Evolutionary conservation across 1,140 invertebrate genomes (phyloP), one percentile per base, ranked within the genome.

Genomic region (Eumaeus atala): DNA sequence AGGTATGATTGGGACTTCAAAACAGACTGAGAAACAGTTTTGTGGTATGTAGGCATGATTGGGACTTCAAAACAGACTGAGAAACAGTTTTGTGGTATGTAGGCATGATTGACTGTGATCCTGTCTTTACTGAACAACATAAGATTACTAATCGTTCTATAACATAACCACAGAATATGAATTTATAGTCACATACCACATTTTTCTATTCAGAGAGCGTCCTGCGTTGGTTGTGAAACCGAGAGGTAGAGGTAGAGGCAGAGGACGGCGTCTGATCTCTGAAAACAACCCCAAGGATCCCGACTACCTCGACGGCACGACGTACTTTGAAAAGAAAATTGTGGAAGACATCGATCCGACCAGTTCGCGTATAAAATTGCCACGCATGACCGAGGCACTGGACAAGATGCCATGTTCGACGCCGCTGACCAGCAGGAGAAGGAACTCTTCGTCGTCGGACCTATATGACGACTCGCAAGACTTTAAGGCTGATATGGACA

Each of bases 321-420:
- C 65, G 1, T 71, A 72, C 14, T 72, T 57, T 9, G 77, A 78
- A 3, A 64, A 67, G 16, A 70, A 70, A 55, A 8, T 51, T 3
- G 53, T 61, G 9, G 67, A 67, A 53, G 74, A 72, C 9, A 75
- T 83, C 18, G 82, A 84, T 56, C 81, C 76, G 1, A 83, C 74
- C 6, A 83, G 78, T 51, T 83, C 79, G 5, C 67, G 81, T 10
- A 78, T 88, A 57, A 85, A 86, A 54, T 55, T 88, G 35, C 81
- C 84, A 7, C 70, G 84, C 0, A 77, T 88, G 76, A 86, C 81
- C 8, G 83, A 86, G 34, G 83, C 83, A 5, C 63, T 86, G 2
- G 78, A 84, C 55, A 80, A 83, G 51, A 75, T 83, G 73, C 77
- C 78, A 8, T 83, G 82, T 49, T 62, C 67, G 1, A 86, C 81